Base-by-base conservation (phyloP, 1,140 invertebrate species). In the Macrobrachium rosenbergii region DNA sequence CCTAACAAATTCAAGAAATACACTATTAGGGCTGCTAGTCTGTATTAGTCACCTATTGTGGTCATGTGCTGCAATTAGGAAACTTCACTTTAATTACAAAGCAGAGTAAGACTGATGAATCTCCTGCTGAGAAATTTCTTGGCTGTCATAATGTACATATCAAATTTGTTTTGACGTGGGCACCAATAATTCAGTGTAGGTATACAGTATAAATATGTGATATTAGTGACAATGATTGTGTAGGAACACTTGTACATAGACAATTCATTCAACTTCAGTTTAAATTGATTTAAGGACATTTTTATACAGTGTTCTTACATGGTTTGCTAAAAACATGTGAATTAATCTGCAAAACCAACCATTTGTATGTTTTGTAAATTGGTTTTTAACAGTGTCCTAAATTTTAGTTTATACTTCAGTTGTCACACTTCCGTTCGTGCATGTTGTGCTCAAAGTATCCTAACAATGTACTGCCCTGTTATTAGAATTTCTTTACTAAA, bases 11-110 rank as follows among this genome's bases (percentile, higher is more conserved):
- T 21, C 28, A 81, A 63, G 64, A 52, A 52, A 10, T 52, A 52
- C 52, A 77, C 59, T 77, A 81, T 81, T 81, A 63, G 79, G 79
- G 79, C 21, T 81, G 60, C 79, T 81, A 81, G 79, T 81, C 79
- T 21, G 37, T 67, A 43, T 63, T 80, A 80, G 78, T 80, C 78
- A 80, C 52, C 63, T 63, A 37, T 43, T 63, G 63, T 80, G 78
- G 43, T n/a, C 37, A 17, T 75, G 37, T 77, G 23, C 45, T 58
- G 45, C 59, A 45, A 59, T 77, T 77, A 58, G 75, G 52, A 45
- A 77, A 58, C 10, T 58, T 77, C 37, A 77, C 16, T 77, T 45
- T 77, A 52, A 52, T 52, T 52, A 52, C 52, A 52, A 52, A 52
- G 45, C 59, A 77, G 16, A 14, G 59, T n/a, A 77, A 45, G 23